Evolutionary conservation across 2,113 vertebrate genomes (phyloP).

Genomic region (Sceloporus tristichus): DNA sequence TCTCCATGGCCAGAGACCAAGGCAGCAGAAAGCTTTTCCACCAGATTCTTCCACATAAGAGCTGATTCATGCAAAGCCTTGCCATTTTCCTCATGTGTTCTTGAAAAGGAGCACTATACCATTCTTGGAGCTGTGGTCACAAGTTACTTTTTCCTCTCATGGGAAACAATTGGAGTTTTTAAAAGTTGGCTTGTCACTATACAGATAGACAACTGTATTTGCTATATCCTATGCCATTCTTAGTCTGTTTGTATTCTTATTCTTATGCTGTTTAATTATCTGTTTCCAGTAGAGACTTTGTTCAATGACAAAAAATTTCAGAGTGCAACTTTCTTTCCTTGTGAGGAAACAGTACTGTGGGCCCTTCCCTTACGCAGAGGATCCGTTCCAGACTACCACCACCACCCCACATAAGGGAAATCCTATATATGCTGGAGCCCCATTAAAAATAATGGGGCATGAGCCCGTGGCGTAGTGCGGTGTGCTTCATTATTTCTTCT

Average conservation of each 20-base stretch:
- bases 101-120: neutral
- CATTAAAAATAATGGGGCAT: no score
- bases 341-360: neutral
- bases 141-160: neutral
- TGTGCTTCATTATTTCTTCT: no score
- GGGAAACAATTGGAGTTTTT: neutral
- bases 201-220: neutral
- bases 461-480: no score
- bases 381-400: no score
- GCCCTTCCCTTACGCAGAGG: no score
- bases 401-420: no score
- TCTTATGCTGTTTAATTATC: no score
- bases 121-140: neutral
- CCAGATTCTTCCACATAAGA: no score
- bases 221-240: no score
- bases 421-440: no score
- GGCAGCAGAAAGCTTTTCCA: neutral
- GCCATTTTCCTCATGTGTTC: neutral
- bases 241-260: no score
- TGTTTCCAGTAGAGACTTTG: neutral
- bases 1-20: neutral
- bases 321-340: neutral
- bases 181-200: neutral
- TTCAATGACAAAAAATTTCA: neutral
- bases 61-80: no score